Base-by-base conservation (phyloP, 2,113 vertebrate genomes). In the Zosterops japonicus region DNA sequence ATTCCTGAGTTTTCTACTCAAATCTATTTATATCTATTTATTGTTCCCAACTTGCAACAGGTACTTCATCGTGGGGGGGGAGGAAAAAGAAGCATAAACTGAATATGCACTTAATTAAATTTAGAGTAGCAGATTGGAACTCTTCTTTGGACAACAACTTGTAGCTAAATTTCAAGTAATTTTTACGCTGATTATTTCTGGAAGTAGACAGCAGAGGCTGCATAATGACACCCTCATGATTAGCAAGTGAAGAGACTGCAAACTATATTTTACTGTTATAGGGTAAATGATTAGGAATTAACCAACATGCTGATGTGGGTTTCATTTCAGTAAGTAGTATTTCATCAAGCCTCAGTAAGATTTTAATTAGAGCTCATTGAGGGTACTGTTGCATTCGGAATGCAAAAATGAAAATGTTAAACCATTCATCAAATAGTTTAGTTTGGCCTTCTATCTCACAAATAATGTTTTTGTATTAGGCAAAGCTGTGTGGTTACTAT, bases 281-380 rank as follows among this genome's bases (percentile, higher is more conserved):
- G 69, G 33, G 71, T 88, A 92, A 94, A 95, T 95, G 64, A 95
- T 96, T 95, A 93, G 95, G 94, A 96, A 95, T 93, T 92, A 94
- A 81, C 75, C 89, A 93, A 87, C 85, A 81, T 52, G 82, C 64
- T 86, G 87, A 82, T 90, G 64, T 89, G 85, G 35, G 49, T 90
- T 95, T 93, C 71, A 90, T 96, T 93, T 94, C 91, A 71, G 75
- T 74, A 94, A 96, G 83, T 65, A 90, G 65, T 77, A 90, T 96
- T 96, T 96, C 78, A 90, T 95, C 90, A 95, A 89, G 67, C 29
- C 0, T 0, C 61, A 78, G 86, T 83, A 89, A 81, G 86, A 84
- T 91, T 96, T 96, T 90, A 96, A 96, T 97, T 95, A 96, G 89
- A 95, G 83, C 74, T 95, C 86, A 91, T 88, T 91, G 87, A 93